Evolutionary conservation across 2,113 vertebrate genomes (phyloP).

Genomic region (Gopherus evgoodei): DNA sequence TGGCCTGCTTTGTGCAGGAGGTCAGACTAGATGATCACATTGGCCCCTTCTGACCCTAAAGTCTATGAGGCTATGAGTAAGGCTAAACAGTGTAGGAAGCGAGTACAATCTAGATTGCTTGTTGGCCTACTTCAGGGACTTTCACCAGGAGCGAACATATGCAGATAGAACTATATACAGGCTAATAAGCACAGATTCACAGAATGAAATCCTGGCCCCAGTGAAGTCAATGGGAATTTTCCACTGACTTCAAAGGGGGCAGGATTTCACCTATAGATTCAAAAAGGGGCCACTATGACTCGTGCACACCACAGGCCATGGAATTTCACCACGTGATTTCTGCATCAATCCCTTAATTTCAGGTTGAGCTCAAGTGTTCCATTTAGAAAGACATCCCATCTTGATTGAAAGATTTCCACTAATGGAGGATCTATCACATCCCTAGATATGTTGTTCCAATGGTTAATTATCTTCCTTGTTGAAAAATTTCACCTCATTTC

Average conservation of each 20-base stretch:
- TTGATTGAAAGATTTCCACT: neutral
- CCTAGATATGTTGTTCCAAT: neutral
- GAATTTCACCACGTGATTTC: neutral
- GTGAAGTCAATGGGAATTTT: neutral
- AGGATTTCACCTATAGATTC: neutral
- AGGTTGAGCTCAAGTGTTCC: neutral
- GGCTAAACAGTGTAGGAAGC: neutral
- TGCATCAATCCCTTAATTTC: neutral
- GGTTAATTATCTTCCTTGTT: neutral
- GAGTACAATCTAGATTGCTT: neutral
- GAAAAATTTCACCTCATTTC: neutral
- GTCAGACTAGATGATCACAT: too few relatives aligned
- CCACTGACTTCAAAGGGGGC: neutral
- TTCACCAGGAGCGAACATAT: conserved; percentile 9
- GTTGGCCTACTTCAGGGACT: conserved; percentile 3
- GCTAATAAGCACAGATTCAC: neutral
- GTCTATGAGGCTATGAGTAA: neutral
- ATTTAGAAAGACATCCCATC: neutral
- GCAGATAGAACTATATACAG: neutral
- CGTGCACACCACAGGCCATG: fast-evolving
- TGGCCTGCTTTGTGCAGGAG: too few relatives aligned
- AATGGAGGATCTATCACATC: neutral
- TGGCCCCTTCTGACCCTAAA: too few relatives aligned
- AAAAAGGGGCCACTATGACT: neutral
- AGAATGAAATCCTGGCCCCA: neutral